These are phyloP conservation scores for Pseudomyrmex sp. DNA, from an alignment of 1,140 invertebrate species.

Conservation along the genomic window DNA sequence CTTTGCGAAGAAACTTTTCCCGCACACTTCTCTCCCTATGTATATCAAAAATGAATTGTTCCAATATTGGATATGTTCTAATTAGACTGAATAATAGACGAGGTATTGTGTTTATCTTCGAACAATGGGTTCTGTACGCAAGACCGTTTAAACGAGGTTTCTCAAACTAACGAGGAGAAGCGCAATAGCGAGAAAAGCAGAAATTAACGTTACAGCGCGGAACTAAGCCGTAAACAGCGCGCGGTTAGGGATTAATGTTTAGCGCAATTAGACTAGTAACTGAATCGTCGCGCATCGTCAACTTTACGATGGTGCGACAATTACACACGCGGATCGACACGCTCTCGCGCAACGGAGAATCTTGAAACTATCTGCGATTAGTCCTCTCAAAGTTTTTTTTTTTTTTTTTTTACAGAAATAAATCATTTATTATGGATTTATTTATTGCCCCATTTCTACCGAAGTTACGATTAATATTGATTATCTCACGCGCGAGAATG, in stretches of 20 bases:
- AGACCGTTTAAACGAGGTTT: not conserved
- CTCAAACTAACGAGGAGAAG: not conserved
- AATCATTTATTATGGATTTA: not conserved
- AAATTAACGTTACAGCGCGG: not conserved
- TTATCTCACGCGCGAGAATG: not conserved
- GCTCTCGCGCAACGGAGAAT: too few relatives aligned
- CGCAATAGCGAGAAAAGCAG: not conserved
- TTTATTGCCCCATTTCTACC: too few relatives aligned
- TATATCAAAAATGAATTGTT: not conserved
- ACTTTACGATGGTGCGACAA: not conserved
- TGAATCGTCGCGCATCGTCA: not conserved
- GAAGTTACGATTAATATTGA: not conserved
- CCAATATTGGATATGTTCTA: not conserved
- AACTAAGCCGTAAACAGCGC: slow-evolving; percentile 1
- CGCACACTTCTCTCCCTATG: not conserved
- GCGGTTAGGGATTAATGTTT: not conserved
- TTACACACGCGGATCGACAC: not conserved
- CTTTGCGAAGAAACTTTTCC: not conserved
- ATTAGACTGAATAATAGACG: slow-evolving; percentile 11
- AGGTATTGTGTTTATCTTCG: not conserved
- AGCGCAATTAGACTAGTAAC: slow-evolving; percentile 7
- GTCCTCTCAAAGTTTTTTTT: not conserved
- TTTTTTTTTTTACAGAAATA: too few relatives aligned
- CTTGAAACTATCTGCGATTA: not conserved
- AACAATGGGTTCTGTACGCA: not conserved